These are phyloP conservation scores for Ammodytes marinus DNA, from an alignment of 2,113 vertebrate species.

Conservation along the genomic window DNA sequence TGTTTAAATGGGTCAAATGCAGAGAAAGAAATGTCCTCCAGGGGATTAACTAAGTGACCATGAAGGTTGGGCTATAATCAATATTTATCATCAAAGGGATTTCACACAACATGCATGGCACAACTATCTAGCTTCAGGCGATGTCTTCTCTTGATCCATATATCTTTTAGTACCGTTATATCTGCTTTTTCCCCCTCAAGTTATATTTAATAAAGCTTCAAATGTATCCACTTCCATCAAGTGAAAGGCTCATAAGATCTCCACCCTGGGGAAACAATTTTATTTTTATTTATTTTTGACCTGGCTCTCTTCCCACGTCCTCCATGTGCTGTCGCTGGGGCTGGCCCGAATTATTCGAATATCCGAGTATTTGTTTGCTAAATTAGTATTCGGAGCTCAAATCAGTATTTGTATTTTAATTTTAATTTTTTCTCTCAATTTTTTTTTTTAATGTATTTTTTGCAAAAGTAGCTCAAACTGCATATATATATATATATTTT, in stretches of 20 bases:
- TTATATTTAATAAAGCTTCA: slow-evolving; percentile 48
- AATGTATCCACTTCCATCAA: slow-evolving; percentile 41
- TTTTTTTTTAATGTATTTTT: too few relatives aligned
- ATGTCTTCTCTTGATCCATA: slow-evolving; percentile 12
- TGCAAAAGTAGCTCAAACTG: too few relatives aligned
- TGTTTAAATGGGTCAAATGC: not conserved
- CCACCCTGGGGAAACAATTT: slow-evolving; percentile 33
- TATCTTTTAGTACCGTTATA: slow-evolving; percentile 24
- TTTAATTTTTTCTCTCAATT: too few relatives aligned
- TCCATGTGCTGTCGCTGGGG: slow-evolving; percentile 36
- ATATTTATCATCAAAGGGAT: slow-evolving; percentile 10
- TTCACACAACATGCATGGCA: slow-evolving; percentile 13
- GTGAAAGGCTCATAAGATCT: slow-evolving; percentile 33
- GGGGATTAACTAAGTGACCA: slow-evolving; percentile 4
- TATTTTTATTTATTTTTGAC: slow-evolving; percentile 12
- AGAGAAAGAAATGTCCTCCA: not conserved
- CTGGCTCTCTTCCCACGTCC: slow-evolving; percentile 32
- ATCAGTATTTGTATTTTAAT: too few relatives aligned
- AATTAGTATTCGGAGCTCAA: too few relatives aligned
- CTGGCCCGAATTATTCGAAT: too few relatives aligned
- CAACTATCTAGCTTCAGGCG: slow-evolving; percentile 2
- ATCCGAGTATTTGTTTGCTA: too few relatives aligned
- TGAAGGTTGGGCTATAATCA: slow-evolving; percentile 11
- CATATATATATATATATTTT: too few relatives aligned
- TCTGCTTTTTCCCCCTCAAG: not conserved